These are phyloP conservation scores for Limanda limanda DNA, from an alignment of 2,113 vertebrate genomes.

Conservation along the genomic window DNA sequence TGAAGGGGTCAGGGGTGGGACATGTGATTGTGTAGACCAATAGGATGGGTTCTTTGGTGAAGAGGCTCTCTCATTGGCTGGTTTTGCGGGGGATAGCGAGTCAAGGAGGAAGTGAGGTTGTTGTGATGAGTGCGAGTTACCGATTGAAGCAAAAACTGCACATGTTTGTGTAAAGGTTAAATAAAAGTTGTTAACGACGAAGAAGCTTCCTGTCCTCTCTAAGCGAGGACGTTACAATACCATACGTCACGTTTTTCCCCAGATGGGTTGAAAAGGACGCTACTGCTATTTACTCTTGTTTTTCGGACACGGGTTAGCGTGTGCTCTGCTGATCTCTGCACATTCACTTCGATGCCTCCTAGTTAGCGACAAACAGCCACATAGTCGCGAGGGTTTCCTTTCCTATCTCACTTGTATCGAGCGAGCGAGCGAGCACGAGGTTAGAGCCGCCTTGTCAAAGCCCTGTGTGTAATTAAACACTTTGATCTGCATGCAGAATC, in stretches of 20 bases:
- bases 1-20: too few species aligned
- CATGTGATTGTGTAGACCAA: too few species aligned
- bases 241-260: not conserved
- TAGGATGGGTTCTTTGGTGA: too few species aligned
- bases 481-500: constrained; percentile 65
- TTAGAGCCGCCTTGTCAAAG: constrained; percentile 57
- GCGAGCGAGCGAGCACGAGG: constrained; percentile 17
- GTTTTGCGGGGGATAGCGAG: too few species aligned
- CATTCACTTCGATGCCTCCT: constrained; percentile 54
- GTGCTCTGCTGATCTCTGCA: constrained; percentile 65
- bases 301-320: constrained; percentile 45
- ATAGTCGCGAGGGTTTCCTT: constrained; percentile 56
- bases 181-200: too few species aligned
- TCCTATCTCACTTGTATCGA: constrained; percentile 40
- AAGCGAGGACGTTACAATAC: too few species aligned
- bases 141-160: too few species aligned
- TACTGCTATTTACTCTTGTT: constrained; percentile 6
- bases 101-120: too few species aligned
- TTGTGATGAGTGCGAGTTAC: too few species aligned
- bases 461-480: constrained; percentile 68
- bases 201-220: too few species aligned
- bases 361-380: constrained; percentile 47
- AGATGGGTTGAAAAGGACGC: constrained; percentile 38
- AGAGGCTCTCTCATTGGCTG: too few species aligned
- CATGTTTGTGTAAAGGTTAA: too few species aligned